phyloP scores from a whole-genome alignment of 1,140 invertebrate genomes.

The Zaprionus vittiger region DNA sequence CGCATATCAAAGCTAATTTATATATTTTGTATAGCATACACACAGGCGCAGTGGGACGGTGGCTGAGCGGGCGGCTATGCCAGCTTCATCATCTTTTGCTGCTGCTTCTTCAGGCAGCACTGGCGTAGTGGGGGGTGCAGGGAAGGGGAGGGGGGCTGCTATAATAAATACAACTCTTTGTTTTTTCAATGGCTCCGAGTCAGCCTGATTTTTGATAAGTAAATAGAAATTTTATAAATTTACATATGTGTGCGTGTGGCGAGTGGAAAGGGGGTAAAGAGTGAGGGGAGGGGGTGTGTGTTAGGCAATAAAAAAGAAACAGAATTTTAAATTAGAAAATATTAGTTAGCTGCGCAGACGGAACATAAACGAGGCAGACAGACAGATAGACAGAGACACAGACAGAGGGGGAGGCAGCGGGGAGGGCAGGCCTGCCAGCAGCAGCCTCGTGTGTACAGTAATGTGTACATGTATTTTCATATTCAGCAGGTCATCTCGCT shows the following conservation, averaged over 20 bases:
- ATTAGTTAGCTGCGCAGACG: conserved; percentile 67
- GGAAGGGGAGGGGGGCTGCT: conserved; percentile 21
- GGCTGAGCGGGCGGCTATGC: neutral
- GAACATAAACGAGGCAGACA: conserved; percentile 1
- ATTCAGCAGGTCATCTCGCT: conserved; percentile 35
- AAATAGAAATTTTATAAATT: conserved; percentile 81
- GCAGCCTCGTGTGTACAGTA: conserved; percentile 54
- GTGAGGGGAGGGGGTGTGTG: conserved; percentile 18
- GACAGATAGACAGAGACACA: neutral
- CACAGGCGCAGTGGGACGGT: conserved; percentile 44
- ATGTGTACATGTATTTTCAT: conserved; percentile 70
- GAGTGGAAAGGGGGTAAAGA: neutral
- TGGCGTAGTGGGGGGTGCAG: conserved; percentile 10
- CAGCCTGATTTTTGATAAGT: conserved; percentile 79
- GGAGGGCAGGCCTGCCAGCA: neutral
- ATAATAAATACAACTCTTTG: conserved; percentile 70
- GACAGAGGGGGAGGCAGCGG: conserved; percentile 10
- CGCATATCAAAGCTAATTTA: conserved; percentile 82
- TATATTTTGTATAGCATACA: conserved; percentile 81
- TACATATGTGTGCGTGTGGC: conserved; percentile 49
- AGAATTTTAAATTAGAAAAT: conserved; percentile 83
- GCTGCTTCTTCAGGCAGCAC: conserved; percentile 33
- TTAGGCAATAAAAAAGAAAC: conserved; percentile 78
- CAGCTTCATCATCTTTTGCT: conserved; percentile 45
- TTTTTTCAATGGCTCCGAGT: conserved; percentile 55